Evolutionary conservation across 2,797 vertebrate species (phyloP), one percentile per base, ranked within the genome.

Genomic region (Propithecus deckenii): DNA sequence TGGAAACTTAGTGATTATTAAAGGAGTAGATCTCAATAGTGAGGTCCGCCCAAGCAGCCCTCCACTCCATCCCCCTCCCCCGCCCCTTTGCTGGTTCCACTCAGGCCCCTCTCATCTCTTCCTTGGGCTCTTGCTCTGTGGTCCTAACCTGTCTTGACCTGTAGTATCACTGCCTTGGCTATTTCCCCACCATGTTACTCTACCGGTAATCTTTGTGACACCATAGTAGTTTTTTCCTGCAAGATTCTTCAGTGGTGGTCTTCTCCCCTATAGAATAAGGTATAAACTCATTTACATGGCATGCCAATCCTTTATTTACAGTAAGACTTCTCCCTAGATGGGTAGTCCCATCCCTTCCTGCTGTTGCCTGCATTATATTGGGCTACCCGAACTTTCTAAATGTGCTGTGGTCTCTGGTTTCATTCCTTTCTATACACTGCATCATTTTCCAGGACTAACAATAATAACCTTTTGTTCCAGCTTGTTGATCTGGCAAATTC

Each of bases 31-130:
- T 48, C 43, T 85, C 30, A 69, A 0, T 5, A 57, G 38, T 22
- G 38, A 71, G 32, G 15, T 38, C 20, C n/a, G 11, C 17, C 65
- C 79, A 30, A 52, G 46, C 14, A 6, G 32, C 46, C 48, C 28
- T 11, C 0, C 0, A 5, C 17, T 55, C 28, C 1, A 0, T 23
- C 38, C 23, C 35, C 74, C 38, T 80, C 23, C n/a, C 57, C 35
- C 17, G 5, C 4, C 30, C 55, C 46, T 4, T 23, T 35, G 55
- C 48, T 59, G n/a, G 63, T 85, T 91, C 25, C 38, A 12, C 61
- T 72, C 41, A 5, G 65, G 32, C 30, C 25, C 35, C 38, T 43
- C 0, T 28, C 52, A 28, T 11, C 46, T 79, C 32, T 15, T 48
- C 13, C 65, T 18, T 35, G 48, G 61, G n/a, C 41, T 35, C 18